Base-by-base conservation (phyloP, 2,113 vertebrate genomes). In the Paradisaea rubra region DNA sequence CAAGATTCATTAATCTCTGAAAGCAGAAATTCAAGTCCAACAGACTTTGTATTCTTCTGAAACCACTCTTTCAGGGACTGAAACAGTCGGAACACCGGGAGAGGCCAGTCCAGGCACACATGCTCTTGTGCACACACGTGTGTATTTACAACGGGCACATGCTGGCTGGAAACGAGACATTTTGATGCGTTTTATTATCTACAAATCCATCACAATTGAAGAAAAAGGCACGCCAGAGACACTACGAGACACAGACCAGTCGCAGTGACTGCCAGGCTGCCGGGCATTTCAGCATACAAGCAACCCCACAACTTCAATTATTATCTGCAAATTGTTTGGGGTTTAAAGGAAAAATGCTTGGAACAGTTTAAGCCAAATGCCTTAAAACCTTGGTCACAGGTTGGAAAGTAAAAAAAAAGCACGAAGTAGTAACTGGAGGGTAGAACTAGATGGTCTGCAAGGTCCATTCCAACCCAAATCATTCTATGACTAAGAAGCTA, bases 1-100 rank as follows among this genome's bases (percentile, higher is more conserved):
- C 57, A 70, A 91, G 87, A 95, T 71, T 91, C 69, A 74, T 60
- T 74, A 91, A 94, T 89, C 87, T 71, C 61, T 39, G 87, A 77
- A 78, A 91, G 85, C 73, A 81, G 81, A 92, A 83, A 66, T 1
- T 22, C 42, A 37, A 92, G 86, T 50, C 59, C 33, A 65, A 61
- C 59, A 81, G 54, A 53, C 80, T 77, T 42, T 1, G 1, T 1
- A 17, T 13, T 35, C 49, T 61, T 17, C 28, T 5, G 44, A 91
- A 91, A 53, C 57, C 86, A 88, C 88, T 10, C 57, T 37, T 81
- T 69, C 82, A 52, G 63, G 41, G 71, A 90, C 24, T 82, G 39
- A 52, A 93, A 57, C 24, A 88, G 56, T 6, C 10, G 7, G 66
- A 72, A 61, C 63, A 57, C 3, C 6, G 24, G 3, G 30, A 82